phyloP scores from a whole-genome alignment of 1,140 invertebrate genomes.

The Heterodera schachtii region DNA sequence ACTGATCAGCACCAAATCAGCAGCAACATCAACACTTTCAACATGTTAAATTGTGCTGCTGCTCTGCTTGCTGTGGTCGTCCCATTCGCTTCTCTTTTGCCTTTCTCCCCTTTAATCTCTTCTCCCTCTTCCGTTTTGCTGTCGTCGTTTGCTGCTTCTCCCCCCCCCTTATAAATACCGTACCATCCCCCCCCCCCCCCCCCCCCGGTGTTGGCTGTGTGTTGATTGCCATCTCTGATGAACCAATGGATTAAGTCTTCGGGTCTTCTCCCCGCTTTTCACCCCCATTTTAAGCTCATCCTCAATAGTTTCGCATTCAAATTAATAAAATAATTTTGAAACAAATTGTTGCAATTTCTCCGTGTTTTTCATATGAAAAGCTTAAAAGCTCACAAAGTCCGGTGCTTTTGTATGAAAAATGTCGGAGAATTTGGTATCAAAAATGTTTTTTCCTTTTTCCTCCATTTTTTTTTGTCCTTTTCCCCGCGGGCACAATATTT shows the following conservation, averaged over 20 bases:
- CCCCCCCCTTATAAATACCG: neutral
- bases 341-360: neutral
- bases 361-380: neutral
- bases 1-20: too few species aligned
- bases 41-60: too few species aligned
- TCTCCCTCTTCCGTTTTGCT: neutral
- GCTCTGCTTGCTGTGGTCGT: too few species aligned
- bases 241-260: too few species aligned
- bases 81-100: too few species aligned
- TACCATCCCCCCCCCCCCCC: neutral
- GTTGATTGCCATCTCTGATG: neutral
- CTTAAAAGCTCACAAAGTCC: neutral
- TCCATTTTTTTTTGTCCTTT: neutral
- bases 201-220: neutral
- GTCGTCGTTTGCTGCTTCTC: neutral
- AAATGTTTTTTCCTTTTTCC: neutral
- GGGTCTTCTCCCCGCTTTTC: neutral
- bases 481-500: neutral
- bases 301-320: neutral
- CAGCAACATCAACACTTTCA: too few species aligned
- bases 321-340: neutral
- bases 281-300: neutral
- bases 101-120: too few species aligned
- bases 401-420: neutral
- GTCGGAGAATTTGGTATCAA: neutral